Conservation (phyloP, 2,113 vertebrate genomes). For the Tonatia bakeri region DNA sequence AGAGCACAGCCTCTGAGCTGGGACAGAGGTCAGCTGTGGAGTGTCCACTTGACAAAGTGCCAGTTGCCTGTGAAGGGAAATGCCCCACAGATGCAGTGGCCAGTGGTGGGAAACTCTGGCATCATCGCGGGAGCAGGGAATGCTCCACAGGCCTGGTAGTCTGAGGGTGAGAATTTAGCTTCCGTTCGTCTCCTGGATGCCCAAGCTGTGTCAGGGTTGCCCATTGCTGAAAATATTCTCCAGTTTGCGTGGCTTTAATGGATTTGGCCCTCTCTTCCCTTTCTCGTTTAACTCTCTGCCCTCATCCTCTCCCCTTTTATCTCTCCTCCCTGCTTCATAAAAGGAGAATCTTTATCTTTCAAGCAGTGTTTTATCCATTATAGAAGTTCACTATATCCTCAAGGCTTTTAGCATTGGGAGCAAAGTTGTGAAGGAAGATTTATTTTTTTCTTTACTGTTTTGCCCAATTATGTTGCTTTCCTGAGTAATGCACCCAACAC, state of each 20-base stretch:
- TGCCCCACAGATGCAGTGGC: too few species aligned
- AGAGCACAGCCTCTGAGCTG: neutral
- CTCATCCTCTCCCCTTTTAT: slow-evolving; percentile 1
- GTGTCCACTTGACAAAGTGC: neutral
- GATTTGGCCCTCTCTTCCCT: neutral
- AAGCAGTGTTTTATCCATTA: slow-evolving; percentile 27
- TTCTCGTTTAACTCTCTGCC: slow-evolving; percentile 6
- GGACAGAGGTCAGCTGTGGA: neutral
- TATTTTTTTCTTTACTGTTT: slow-evolving; percentile 11
- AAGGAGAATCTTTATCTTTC: slow-evolving; percentile 34
- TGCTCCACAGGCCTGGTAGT: neutral
- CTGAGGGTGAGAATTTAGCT: neutral
- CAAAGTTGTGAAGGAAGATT: neutral
- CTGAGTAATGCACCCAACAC: neutral
- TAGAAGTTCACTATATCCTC: neutral
- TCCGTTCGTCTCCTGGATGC: neutral
- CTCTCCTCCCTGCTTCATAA: neutral
- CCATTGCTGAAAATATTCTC: neutral
- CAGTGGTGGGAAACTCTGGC: neutral
- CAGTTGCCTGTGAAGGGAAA: neutral
- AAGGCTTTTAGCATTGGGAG: slow-evolving; percentile 27
- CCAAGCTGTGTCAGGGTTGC: neutral
- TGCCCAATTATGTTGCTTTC: neutral
- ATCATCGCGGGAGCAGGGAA: neutral
- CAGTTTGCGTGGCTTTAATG: neutral